A percentile compares a stretch with the other conserved stretches of the same genome.
Evolutionary conservation across 2,797 vertebrate species (phyloP).

Genomic region (Gadopsis marmoratus): DNA sequence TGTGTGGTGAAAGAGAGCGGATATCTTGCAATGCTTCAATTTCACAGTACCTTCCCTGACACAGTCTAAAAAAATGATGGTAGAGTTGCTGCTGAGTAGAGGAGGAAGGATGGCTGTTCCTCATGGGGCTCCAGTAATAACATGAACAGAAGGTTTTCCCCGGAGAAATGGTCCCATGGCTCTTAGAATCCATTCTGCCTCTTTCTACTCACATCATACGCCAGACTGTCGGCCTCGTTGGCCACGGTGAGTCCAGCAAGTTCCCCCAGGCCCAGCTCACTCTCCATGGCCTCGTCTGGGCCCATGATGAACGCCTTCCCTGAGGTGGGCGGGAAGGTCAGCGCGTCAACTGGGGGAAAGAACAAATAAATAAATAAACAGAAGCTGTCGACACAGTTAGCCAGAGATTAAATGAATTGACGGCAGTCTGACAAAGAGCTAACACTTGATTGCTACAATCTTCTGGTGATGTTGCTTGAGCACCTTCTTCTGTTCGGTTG

Average conservation of each 20-base stretch:
- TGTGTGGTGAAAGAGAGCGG: not conserved
- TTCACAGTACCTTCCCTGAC: constrained; percentile 17
- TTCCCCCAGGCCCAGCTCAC: constrained; percentile 95
- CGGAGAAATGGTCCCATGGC: not conserved
- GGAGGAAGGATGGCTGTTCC: constrained; percentile 1
- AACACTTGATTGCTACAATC: not conserved
- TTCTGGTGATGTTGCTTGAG: not conserved
- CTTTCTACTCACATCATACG: constrained; percentile 92
- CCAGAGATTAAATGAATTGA: not conserved
- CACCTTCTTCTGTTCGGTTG: constrained; percentile 94
- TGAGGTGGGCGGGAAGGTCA: constrained; percentile 96
- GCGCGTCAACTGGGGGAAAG: constrained; percentile 89
- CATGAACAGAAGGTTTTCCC: constrained; percentile 11
- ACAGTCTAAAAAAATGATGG: constrained; percentile 11
- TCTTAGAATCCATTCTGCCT: constrained; percentile 3
- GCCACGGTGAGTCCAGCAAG: constrained; percentile 97
- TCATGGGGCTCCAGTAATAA: not conserved
- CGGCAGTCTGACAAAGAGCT: not conserved
- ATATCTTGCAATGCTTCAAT: not conserved
- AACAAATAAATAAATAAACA: constrained; percentile 6
- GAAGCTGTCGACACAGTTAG: not conserved
- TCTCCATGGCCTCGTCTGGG: constrained; percentile 95
- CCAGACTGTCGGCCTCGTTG: constrained; percentile 95
- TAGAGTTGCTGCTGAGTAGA: not conserved
- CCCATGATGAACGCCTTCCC: constrained; percentile 98